These are phyloP conservation scores for Chaetodon auriga DNA, from an alignment of 2,113 vertebrate species.

Conservation along the genomic window DNA sequence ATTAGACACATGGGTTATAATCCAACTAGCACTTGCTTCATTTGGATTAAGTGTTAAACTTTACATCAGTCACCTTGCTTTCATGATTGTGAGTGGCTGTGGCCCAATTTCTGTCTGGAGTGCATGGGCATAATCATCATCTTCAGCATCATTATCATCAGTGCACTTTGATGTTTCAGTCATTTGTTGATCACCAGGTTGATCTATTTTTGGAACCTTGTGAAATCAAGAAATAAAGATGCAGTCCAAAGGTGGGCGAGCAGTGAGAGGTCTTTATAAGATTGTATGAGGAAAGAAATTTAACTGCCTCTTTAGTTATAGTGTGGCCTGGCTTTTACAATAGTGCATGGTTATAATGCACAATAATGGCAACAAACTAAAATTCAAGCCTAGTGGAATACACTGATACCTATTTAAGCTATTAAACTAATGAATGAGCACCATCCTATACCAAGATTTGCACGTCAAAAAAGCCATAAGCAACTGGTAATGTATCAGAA, in stretches of 20 bases:
- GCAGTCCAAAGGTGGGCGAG: not conserved
- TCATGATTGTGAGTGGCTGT: slow-evolving; percentile 86
- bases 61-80: slow-evolving; percentile 88
- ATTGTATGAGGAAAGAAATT: not conserved
- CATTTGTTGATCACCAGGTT: slow-evolving; percentile 44
- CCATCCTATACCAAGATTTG: not conserved
- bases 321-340: not conserved
- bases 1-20: not conserved
- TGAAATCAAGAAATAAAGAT: slow-evolving; percentile 24
- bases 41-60: not conserved
- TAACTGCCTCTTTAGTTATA: not conserved
- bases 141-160: slow-evolving; percentile 6
- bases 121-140: slow-evolving; percentile 35
- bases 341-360: not conserved
- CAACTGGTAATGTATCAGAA: not conserved
- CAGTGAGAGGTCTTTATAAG: not conserved
- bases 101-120: slow-evolving; percentile 67
- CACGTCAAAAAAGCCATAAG: not conserved
- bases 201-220: slow-evolving; percentile 65
- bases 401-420: not conserved
- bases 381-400: not conserved
- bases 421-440: not conserved
- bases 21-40: not conserved
- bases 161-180: slow-evolving; percentile 58
- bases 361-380: not conserved